Percentiles rank a stretch among this genome's conserved stretches.
Conservation (phyloP, 2,113 vertebrate species). For the Hippocampus guttulatus region DNA sequence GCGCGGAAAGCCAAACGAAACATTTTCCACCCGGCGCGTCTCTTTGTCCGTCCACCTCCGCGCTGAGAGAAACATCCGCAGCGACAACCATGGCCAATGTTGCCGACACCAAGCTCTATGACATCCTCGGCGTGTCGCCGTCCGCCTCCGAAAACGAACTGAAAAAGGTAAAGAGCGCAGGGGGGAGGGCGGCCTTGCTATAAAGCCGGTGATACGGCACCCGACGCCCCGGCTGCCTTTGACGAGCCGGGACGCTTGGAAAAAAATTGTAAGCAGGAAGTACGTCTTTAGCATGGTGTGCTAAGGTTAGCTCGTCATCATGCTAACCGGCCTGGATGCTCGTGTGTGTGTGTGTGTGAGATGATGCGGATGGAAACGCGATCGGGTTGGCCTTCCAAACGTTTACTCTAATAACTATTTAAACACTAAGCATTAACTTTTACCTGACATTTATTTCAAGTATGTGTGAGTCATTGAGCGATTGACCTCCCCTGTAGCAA, state of each 20-base stretch:
- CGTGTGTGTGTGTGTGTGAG: conserved; percentile 10
- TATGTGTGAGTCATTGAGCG: neutral
- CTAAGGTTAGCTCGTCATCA: conserved; percentile 8
- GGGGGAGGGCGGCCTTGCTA: neutral
- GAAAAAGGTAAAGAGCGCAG: conserved; percentile 79
- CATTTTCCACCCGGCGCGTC: conserved; percentile 54
- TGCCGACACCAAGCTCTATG: conserved; percentile 88
- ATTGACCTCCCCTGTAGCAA: conserved; percentile 47
- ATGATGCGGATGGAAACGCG: neutral
- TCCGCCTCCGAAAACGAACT: conserved; percentile 87
- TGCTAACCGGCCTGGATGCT: conserved; percentile 28
- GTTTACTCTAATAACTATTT: too few species aligned
- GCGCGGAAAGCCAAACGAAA: conserved; percentile 28
- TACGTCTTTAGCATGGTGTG: conserved; percentile 31
- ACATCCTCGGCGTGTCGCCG: conserved; percentile 87
- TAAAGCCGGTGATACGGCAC: neutral
- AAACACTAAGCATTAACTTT: neutral
- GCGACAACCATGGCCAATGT: conserved; percentile 83
- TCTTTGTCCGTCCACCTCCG: conserved; percentile 60
- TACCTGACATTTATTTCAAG: neutral
- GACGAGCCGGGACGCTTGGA: neutral
- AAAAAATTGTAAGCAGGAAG: conserved; percentile 45
- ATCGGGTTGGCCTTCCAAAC: neutral
- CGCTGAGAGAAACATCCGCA: conserved; percentile 41
- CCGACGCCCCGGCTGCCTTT: neutral